Base-by-base conservation (phyloP, 2,888 invertebrate genomes). In the Horisme vitalbata region DNA sequence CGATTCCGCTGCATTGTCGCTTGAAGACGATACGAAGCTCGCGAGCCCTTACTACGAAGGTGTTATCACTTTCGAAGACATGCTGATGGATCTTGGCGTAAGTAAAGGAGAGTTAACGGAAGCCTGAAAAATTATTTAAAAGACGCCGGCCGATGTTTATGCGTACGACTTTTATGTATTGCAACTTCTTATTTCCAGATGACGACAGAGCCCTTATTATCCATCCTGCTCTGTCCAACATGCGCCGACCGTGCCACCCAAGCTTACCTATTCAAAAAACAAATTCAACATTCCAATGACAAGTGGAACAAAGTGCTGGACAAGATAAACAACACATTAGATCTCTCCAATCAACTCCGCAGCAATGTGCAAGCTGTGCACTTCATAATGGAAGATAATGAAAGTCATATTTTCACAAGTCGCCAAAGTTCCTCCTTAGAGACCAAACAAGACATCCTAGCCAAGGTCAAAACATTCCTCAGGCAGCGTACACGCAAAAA, bases 61-160 rank as follows among this genome's bases (percentile, higher is more conserved):
- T 28, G 65, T 57, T 2, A 47, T 83, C 8, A 68, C 75, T 2
- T 78, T 73, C 35, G 10, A 38, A 1, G 73, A 75, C 31, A 83
- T 87, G 62, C 72, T 86, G 6, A 48, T 48, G 8, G 71, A 75
- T 14, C 61, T 85, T 15, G 74, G 68, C 27, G 87, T 84, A 67
- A 78, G 81, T 73, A 45, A 34, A 8, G 2, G n/a, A n/a, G n/a
- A n/a, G n/a, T n/a, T n/a, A n/a, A n/a, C n/a, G n/a, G n/a, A n/a
- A n/a, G n/a, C n/a, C n/a, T n/a, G n/a, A n/a, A n/a, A n/a, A n/a
- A n/a, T n/a, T n/a, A n/a, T n/a, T n/a, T n/a, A n/a, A n/a, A n/a
- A n/a, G n/a, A n/a, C n/a, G n/a, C n/a, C n/a, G n/a, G n/a, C n/a
- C n/a, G n/a, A n/a, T n/a, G n/a, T n/a, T n/a, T n/a, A n/a, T n/a